These are phyloP conservation scores for Lumbricus terrestris DNA, from an alignment of 2,888 invertebrate species.

Conservation along the genomic window DNA sequence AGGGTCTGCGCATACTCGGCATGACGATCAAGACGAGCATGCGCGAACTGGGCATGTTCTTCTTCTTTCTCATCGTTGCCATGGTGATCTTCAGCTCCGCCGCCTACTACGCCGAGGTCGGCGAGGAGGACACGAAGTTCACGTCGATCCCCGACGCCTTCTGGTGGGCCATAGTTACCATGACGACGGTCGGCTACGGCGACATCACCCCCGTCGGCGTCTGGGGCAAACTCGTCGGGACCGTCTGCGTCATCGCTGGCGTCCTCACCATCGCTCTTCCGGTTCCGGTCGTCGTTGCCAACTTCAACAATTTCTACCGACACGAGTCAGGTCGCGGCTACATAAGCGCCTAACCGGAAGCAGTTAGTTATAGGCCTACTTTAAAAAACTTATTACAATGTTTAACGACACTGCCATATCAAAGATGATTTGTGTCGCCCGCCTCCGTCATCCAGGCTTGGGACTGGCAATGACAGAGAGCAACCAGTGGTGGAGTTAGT, in stretches of 20 bases:
- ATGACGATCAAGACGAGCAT: slow-evolving; percentile 54
- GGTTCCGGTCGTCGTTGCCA: slow-evolving; percentile 45
- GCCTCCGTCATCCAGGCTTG: no score
- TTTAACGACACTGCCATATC: no score
- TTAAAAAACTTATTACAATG: no score
- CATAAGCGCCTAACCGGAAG: slow-evolving; percentile 36
- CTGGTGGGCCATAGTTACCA: slow-evolving; percentile 58
- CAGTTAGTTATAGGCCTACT: no score
- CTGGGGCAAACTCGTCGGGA: slow-evolving; percentile 44
- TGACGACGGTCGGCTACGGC: slow-evolving; percentile 46
- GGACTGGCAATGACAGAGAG: no score
- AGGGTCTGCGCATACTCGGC: slow-evolving; percentile 54
- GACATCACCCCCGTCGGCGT: slow-evolving; percentile 45
- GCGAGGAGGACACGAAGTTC: slow-evolving; percentile 45
- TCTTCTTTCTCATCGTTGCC: slow-evolving; percentile 53
- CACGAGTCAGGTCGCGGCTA: slow-evolving; percentile 42
- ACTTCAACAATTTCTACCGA: slow-evolving; percentile 46
- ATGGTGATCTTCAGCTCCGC: slow-evolving; percentile 55
- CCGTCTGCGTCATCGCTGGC: slow-evolving; percentile 44
- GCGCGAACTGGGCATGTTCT: slow-evolving; percentile 54
- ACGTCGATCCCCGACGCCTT: slow-evolving; percentile 56
- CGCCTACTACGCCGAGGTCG: slow-evolving; percentile 55
- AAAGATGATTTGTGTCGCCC: no score
- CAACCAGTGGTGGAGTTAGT: no score
- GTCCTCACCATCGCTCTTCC: slow-evolving; percentile 46